Percentiles rank a stretch among this genome's conserved stretches.
Conservation (phyloP, 2,113 vertebrate genomes). For the Ascaphus truei region DNA sequence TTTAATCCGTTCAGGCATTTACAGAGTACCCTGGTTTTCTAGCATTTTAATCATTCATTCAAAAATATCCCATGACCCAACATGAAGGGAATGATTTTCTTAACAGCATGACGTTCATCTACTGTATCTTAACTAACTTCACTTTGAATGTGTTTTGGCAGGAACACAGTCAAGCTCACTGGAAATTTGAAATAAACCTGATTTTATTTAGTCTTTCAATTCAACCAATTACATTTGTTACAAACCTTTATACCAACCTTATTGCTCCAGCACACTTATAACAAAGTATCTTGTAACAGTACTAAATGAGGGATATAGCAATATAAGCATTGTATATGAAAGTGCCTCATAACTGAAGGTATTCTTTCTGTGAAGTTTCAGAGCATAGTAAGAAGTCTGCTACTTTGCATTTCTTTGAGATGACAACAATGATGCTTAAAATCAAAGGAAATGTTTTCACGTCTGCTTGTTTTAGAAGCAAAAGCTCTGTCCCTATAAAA, state of each 20-base stretch:
- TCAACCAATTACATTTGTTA: neutral
- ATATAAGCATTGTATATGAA: neutral
- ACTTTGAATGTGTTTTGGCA: no score
- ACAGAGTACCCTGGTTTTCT: neutral
- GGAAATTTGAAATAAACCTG: neutral
- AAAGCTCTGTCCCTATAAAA: neutral
- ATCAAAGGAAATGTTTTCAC: neutral
- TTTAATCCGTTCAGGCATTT: neutral
- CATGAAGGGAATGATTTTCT: neutral
- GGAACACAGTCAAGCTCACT: no score
- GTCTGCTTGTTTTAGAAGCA: neutral
- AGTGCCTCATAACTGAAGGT: neutral
- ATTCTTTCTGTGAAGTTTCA: neutral
- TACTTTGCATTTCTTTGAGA: neutral
- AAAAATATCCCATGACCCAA: conserved; percentile 5
- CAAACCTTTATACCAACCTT: neutral
- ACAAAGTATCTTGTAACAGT: neutral
- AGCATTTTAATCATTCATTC: neutral
- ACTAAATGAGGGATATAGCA: neutral
- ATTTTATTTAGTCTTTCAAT: neutral
- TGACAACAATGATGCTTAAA: neutral
- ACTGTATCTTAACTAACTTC: no score
- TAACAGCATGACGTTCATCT: neutral
- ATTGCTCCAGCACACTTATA: conserved; percentile 4
- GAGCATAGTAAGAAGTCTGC: neutral